Conservation (phyloP, 2,888 invertebrate genomes). For the Mystacides longicornis region DNA sequence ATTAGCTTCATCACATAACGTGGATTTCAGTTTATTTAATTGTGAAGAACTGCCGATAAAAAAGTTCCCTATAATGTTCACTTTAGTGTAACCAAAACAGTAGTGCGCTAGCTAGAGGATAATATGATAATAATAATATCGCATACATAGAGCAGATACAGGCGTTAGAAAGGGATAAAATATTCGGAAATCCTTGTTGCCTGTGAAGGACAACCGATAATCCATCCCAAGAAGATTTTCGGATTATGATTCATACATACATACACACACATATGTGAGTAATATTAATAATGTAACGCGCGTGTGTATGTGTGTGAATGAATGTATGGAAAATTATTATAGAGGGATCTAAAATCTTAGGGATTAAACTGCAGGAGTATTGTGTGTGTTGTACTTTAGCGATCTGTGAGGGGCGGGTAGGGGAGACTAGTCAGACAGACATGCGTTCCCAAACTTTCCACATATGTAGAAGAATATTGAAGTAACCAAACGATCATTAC, state of each 20-base stretch:
- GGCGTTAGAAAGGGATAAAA: conserved; percentile 39
- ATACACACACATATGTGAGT: conserved; percentile 31
- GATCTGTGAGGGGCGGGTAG: conserved; percentile 4
- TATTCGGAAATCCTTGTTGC: conserved; percentile 31
- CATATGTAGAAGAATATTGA: no score
- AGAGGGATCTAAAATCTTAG: conserved; percentile 38
- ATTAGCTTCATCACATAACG: no score
- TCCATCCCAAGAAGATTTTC: conserved; percentile 39
- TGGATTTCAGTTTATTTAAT: no score
- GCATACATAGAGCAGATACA: background rate
- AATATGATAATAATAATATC: background rate
- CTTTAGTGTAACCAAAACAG: no score
- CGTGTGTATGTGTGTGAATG: conserved; percentile 41
- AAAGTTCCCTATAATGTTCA: no score
- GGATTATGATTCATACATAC: conserved; percentile 50
- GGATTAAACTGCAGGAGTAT: conserved; percentile 19
- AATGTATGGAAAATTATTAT: conserved; percentile 50
- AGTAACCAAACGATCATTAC: no score
- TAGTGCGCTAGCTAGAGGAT: background rate
- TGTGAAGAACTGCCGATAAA: no score
- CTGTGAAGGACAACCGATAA: conserved; percentile 32
- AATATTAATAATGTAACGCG: background rate
- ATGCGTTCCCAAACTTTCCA: background rate
- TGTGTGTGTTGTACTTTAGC: background rate
- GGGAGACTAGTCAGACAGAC: conserved; percentile 17